These are phyloP conservation scores for Pollenia angustigena DNA, from an alignment of 2,888 invertebrate genomes.

Conservation along the genomic window DNA sequence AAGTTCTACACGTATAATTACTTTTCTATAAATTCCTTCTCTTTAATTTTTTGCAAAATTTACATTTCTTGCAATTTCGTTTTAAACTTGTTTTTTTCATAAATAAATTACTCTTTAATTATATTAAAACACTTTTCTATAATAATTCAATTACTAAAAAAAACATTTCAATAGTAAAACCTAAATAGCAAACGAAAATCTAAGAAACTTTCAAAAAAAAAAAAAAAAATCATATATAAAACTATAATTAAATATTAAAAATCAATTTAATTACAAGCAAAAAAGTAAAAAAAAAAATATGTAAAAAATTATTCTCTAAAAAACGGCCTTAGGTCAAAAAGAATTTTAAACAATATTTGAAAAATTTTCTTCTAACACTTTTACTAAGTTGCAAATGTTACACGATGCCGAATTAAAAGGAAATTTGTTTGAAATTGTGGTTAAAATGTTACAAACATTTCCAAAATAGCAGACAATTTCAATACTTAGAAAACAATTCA, in stretches of 20 bases:
- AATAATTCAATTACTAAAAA: constrained; percentile 5
- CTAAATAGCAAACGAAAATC: background rate
- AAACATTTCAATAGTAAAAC: background rate
- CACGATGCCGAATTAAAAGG: background rate
- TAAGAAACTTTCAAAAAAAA: background rate
- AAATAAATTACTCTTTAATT: too few species aligned
- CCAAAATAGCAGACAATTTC: constrained; percentile 22
- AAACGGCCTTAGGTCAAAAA: background rate
- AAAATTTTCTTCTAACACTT: background rate
- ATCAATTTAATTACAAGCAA: constrained; percentile 32
- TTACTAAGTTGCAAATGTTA: background rate
- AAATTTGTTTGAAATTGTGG: constrained; percentile 15
- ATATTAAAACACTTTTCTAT: too few species aligned
- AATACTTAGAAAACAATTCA: background rate
- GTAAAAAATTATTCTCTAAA: constrained; percentile 11
- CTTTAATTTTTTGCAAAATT: too few species aligned
- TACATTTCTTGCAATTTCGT: too few species aligned
- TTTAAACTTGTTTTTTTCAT: too few species aligned
- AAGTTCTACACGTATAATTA: too few species aligned
- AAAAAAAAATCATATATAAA: too few species aligned
- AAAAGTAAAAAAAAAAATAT: background rate
- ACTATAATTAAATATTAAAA: constrained; percentile 55
- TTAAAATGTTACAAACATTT: constrained; percentile 32
- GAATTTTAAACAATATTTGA: background rate
- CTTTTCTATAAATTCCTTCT: too few species aligned